phyloP scores from a whole-genome alignment of 2,888 invertebrate species.

The Mesoligia furuncula region DNA sequence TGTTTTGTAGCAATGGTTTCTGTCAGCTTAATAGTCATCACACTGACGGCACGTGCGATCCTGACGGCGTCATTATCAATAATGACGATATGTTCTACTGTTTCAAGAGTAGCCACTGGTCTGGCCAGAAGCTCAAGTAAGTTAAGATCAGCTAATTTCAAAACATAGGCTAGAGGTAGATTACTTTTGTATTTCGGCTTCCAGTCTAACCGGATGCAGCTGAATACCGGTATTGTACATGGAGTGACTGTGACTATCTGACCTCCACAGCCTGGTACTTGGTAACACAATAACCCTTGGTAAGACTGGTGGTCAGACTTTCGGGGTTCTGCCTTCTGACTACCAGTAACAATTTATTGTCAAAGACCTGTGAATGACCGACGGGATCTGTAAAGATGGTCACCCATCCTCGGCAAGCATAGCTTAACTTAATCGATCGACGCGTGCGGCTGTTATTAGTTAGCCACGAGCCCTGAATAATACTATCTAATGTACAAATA shows the following conservation, averaged over 20 bases:
- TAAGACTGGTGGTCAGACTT: background rate
- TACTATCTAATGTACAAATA: background rate
- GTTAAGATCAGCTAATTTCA: slow-evolving; percentile 2
- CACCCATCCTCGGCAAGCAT: background rate
- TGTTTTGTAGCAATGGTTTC: slow-evolving; percentile 80
- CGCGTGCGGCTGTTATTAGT: background rate
- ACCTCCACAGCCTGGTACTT: background rate
- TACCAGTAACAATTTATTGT: background rate
- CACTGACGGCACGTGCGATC: slow-evolving; percentile 75
- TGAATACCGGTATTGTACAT: background rate
- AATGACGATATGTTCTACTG: slow-evolving; percentile 73
- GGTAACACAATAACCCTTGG: background rate
- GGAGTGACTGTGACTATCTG: background rate
- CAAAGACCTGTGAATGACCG: background rate
- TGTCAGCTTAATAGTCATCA: slow-evolving; percentile 81
- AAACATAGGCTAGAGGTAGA: background rate
- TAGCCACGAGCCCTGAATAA: background rate
- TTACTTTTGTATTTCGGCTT: background rate
- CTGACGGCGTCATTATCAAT: slow-evolving; percentile 78
- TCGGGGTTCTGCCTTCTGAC: background rate
- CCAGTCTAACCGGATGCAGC: background rate
- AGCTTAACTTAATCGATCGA: background rate
- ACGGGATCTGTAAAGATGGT: background rate
- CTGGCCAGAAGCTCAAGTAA: slow-evolving; percentile 66
- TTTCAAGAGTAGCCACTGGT: slow-evolving; percentile 63